Conservation (phyloP, 2,888 invertebrate genomes). For the Unio pictorum region DNA sequence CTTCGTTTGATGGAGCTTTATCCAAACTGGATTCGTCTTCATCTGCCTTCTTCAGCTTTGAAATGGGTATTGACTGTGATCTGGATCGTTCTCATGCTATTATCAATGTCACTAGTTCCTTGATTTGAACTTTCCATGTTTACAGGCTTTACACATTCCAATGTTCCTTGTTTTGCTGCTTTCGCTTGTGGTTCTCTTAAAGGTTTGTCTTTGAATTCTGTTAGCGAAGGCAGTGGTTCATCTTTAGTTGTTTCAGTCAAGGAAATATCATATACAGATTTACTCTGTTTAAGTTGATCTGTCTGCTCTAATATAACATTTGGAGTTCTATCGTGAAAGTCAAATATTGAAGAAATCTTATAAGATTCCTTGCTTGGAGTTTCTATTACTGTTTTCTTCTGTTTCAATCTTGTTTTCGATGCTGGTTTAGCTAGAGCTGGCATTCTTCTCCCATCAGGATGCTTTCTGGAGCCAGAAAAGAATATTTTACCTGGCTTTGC, state of each 20-base stretch:
- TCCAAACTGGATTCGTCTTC: not conserved
- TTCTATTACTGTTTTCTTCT: constrained; percentile 2
- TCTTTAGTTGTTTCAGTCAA: constrained; percentile 35
- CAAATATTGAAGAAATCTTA: constrained; percentile 15
- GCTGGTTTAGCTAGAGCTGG: constrained; percentile 41
- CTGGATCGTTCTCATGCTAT: not conserved
- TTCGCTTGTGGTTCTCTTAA: too few relatives aligned
- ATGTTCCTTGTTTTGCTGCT: too few relatives aligned
- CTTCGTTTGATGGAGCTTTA: too few relatives aligned
- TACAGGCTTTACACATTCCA: too few relatives aligned
- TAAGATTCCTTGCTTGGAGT: not conserved
- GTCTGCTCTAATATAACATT: constrained; percentile 27
- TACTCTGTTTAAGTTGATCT: constrained; percentile 13
- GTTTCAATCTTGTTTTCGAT: constrained; percentile 14
- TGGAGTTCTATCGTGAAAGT: constrained; percentile 34
- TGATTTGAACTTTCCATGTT: too few relatives aligned
- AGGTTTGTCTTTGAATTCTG: too few relatives aligned
- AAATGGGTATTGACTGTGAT: constrained; percentile 1
- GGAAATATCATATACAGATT: constrained; percentile 47
- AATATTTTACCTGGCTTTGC: constrained; percentile 56
- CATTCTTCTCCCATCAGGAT: constrained; percentile 55
- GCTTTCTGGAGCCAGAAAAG: constrained; percentile 53
- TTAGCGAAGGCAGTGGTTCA: too few relatives aligned
- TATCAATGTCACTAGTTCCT: too few relatives aligned
- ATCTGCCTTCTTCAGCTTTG: not conserved